Evolutionary conservation across 1,140 invertebrate genomes (phyloP).

Genomic region (Parapsyche elsis): DNA sequence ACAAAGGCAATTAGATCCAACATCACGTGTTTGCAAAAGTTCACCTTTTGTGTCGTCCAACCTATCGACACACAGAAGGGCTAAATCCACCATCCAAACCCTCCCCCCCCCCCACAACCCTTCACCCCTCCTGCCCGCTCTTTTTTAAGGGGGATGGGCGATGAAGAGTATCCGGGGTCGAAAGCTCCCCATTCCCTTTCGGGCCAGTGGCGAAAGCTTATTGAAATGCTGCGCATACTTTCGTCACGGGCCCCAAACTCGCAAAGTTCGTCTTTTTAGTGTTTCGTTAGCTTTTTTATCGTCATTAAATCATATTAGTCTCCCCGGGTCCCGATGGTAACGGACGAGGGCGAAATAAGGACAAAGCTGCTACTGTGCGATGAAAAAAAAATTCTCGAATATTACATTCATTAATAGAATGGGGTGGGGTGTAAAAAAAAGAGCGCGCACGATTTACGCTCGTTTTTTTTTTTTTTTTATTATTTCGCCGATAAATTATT

Average conservation of each 20-base stretch:
- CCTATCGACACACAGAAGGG: neutral
- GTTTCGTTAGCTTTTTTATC: constrained; percentile 24
- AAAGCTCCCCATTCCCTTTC: neutral
- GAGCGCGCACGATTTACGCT: no score
- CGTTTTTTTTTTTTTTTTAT: no score
- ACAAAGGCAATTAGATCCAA: constrained; percentile 37
- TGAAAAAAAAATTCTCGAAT: neutral
- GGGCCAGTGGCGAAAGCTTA: constrained; percentile 18
- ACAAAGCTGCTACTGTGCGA: neutral
- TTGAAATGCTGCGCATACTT: constrained; percentile 48
- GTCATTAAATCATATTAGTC: constrained; percentile 35
- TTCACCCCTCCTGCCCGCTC: neutral
- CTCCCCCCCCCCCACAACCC: neutral
- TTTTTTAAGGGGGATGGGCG: neutral
- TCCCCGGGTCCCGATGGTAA: neutral
- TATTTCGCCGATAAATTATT: no score
- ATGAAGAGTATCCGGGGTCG: neutral
- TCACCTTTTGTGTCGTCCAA: constrained; percentile 10
- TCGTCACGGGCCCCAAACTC: constrained; percentile 28
- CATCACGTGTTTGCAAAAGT: constrained; percentile 37
- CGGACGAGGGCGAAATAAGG: neutral
- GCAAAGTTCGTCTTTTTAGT: constrained; percentile 40
- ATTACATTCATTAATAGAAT: neutral
- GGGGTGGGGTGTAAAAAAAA: no score
- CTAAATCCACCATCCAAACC: neutral